phyloP scores from a whole-genome alignment of 2,797 vertebrate species.

The Hirundo rustica region DNA sequence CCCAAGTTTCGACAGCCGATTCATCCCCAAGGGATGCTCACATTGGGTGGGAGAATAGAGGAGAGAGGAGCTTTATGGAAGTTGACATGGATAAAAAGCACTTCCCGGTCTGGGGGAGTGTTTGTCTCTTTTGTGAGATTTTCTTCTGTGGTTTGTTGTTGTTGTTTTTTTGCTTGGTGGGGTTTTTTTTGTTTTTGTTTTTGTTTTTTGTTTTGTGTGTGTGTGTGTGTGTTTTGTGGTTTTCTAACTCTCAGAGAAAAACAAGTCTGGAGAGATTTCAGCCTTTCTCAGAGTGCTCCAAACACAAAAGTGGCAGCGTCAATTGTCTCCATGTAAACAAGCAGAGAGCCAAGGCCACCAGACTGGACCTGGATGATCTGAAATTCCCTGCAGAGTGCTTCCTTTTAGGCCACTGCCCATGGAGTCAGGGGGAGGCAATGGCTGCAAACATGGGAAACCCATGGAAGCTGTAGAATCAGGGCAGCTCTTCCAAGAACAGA shows the following conservation, averaged over 20 bases:
- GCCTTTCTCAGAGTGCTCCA: background rate
- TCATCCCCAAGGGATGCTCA: background rate
- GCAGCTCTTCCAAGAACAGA: background rate
- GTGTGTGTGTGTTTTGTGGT: background rate
- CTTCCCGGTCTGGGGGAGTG: background rate
- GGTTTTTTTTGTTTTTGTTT: too few relatives aligned
- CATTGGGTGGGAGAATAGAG: background rate
- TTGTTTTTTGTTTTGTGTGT: too few relatives aligned
- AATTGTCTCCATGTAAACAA: background rate
- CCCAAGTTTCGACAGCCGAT: background rate
- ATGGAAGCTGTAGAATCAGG: rapidly evolving
- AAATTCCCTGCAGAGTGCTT: background rate
- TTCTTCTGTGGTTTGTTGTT: background rate
- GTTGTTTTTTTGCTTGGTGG: too few relatives aligned
- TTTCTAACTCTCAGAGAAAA: background rate
- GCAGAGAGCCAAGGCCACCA: background rate
- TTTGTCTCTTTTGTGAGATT: background rate
- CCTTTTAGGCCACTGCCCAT: background rate
- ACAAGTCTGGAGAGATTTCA: background rate
- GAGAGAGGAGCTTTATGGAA: background rate
- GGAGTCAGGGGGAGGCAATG: background rate
- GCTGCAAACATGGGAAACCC: background rate
- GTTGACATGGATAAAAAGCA: background rate
- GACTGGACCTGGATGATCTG: background rate
- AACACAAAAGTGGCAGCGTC: background rate